Percentiles rank a stretch among this genome's conserved stretches.
phyloP scores from a whole-genome alignment of 2,797 vertebrate species.

The Alca torda region DNA sequence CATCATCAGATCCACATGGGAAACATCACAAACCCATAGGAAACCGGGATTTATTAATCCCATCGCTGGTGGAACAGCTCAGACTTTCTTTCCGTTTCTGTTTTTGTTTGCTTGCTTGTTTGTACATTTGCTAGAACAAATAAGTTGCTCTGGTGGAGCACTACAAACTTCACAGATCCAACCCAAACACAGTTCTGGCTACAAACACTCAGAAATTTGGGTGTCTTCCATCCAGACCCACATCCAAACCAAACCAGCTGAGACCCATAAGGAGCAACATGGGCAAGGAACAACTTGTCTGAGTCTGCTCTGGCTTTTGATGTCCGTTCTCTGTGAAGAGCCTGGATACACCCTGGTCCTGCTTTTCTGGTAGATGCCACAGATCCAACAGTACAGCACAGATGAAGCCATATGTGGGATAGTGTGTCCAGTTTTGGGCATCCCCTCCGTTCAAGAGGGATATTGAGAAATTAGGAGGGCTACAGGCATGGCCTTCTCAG shows the following conservation, averaged over 20 bases:
- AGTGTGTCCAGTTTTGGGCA: neutral
- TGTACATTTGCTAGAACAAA: slow-evolving; percentile 43
- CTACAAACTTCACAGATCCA: slow-evolving; percentile 13
- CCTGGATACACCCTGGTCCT: neutral
- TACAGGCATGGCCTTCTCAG: neutral
- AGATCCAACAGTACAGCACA: neutral
- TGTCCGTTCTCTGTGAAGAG: neutral
- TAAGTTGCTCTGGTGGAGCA: neutral
- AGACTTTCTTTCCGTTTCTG: neutral
- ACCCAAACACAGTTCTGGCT: slow-evolving; percentile 18
- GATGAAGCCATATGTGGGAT: neutral
- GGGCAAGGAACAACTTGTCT: neutral
- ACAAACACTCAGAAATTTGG: slow-evolving; percentile 3
- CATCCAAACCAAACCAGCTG: neutral
- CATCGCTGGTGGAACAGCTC: neutral
- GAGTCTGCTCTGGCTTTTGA: neutral
- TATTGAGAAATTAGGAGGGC: neutral
- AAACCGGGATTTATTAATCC: slow-evolving; percentile 39
- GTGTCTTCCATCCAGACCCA: neutral
- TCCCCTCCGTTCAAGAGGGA: neutral
- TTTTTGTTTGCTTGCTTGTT: slow-evolving; percentile 43
- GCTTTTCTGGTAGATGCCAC: neutral
- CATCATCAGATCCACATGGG: slow-evolving; percentile 59
- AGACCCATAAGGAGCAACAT: neutral
- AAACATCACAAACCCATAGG: slow-evolving; percentile 58